Percentiles rank a stretch among this genome's conserved stretches.
phyloP scores from a whole-genome alignment of 2,113 vertebrate genomes.

The Chitala chitala region DNA sequence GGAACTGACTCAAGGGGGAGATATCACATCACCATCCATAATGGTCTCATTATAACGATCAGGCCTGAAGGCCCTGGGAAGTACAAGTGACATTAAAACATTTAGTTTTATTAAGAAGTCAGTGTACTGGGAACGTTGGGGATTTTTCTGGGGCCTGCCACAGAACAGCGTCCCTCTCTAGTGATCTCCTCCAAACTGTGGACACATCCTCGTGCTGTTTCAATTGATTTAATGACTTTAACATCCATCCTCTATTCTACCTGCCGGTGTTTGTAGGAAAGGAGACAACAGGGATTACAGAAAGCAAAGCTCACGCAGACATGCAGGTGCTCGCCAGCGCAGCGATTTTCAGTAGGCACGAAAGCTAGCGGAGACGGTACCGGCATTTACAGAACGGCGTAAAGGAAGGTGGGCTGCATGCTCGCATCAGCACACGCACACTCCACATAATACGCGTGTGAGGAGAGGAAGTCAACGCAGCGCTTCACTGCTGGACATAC shows the following conservation, averaged over 20 bases:
- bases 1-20: background rate
- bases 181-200: no score
- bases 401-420: no score
- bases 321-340: background rate
- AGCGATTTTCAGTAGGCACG: background rate
- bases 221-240: no score
- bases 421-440: no score
- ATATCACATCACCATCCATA: constrained; percentile 18
- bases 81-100: constrained; percentile 16
- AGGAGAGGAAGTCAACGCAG: no score
- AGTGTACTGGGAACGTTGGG: background rate
- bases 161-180: no score
- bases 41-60: constrained; percentile 15
- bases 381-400: background rate
- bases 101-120: constrained; percentile 6
- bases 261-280: background rate
- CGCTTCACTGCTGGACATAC: no score
- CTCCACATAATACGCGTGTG: no score
- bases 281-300: background rate
- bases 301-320: background rate
- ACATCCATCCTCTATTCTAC: background rate
- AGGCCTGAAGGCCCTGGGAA: background rate
- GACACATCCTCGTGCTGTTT: no score
- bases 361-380: no score
- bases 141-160: background rate